phyloP scores from a whole-genome alignment of 2,113 vertebrate genomes.

The Dendropsophus ebraccatus region DNA sequence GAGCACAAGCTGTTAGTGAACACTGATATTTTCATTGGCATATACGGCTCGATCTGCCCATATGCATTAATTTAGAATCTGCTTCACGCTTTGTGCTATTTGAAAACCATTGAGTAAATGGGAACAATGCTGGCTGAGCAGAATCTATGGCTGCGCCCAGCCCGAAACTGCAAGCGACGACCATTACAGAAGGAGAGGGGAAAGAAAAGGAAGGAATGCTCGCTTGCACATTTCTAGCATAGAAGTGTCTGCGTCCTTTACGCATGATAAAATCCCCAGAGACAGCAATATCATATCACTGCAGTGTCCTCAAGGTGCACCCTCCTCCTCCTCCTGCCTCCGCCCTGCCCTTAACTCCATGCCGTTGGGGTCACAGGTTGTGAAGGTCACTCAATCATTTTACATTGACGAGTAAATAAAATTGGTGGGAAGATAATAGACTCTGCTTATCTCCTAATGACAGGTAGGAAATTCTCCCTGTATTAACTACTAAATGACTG shows the following conservation, averaged over 20 bases:
- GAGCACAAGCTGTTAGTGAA: constrained; percentile 27
- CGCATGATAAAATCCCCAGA: constrained; percentile 65
- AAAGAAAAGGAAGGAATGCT: constrained; percentile 11
- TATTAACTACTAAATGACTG: too few species aligned
- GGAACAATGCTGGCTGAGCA: background rate
- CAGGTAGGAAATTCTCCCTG: too few species aligned
- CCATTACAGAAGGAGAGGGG: background rate
- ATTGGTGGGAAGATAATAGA: too few species aligned
- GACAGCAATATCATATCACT: constrained; percentile 70
- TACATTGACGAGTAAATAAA: too few species aligned
- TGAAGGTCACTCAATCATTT: background rate
- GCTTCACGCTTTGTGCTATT: constrained; percentile 19
- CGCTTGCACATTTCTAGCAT: constrained; percentile 32
- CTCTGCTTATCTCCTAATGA: too few species aligned
- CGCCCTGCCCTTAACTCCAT: too few species aligned
- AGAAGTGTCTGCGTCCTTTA: constrained; percentile 64
- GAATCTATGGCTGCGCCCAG: constrained; percentile 26
- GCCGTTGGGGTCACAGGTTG: background rate
- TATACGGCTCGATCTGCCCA: constrained; percentile 14
- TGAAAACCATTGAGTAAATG: constrained; percentile 21
- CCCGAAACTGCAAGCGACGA: background rate
- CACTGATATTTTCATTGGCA: constrained; percentile 1
- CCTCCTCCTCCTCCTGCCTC: background rate
- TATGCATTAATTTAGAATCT: constrained; percentile 24
- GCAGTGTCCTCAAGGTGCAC: constrained; percentile 65